Evolutionary conservation across 2,113 vertebrate species (phyloP).

Genomic region (Upupa epops): DNA sequence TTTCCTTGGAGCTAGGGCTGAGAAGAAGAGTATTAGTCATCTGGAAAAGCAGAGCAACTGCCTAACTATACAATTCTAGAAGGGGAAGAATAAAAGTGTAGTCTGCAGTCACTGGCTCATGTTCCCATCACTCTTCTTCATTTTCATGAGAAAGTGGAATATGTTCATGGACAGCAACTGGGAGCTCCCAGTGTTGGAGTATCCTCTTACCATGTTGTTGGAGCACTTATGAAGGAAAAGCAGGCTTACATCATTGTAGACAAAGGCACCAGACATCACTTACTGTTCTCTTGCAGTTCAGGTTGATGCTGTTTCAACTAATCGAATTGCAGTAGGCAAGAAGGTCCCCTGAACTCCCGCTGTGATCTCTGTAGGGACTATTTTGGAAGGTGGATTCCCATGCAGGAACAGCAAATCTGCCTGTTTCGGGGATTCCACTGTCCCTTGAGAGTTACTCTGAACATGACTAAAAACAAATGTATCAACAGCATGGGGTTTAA

Average conservation of each 20-base stretch:
- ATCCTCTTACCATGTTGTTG: background rate
- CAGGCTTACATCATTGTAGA: background rate
- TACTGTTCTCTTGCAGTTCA: background rate
- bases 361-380: background rate
- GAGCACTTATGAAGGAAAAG: background rate
- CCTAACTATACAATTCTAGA: background rate
- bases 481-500: too few relatives aligned
- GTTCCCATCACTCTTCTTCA: background rate
- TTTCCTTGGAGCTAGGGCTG: background rate
- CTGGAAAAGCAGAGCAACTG: background rate
- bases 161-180: background rate
- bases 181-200: rapidly evolving
- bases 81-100: background rate
- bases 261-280: background rate
- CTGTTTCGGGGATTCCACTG: background rate
- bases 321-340: background rate
- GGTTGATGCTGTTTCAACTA: background rate
- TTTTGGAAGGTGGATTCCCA: background rate
- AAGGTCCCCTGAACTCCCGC: background rate
- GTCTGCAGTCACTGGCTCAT: background rate
- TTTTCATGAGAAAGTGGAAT: too few relatives aligned
- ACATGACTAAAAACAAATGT: background rate
- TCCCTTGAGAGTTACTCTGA: background rate
- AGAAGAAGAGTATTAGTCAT: background rate
- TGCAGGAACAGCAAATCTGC: background rate